phyloP scores from a whole-genome alignment of 2,113 vertebrate species.

The Anseranas semipalmata region DNA sequence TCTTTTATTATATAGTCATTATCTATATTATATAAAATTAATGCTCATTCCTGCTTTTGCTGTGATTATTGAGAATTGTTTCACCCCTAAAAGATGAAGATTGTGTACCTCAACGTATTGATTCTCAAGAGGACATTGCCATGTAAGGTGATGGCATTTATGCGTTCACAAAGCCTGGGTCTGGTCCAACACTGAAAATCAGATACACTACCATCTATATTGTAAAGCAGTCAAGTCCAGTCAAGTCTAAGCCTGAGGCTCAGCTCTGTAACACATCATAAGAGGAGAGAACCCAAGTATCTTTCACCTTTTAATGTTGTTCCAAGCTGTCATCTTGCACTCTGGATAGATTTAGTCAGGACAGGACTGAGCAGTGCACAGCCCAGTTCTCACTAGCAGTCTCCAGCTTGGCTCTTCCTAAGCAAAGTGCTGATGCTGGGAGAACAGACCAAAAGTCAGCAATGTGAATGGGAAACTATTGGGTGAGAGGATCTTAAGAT shows the following conservation, averaged over 20 bases:
- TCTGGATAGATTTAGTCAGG: slow-evolving; percentile 38
- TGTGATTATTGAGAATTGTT: background rate
- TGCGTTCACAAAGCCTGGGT: background rate
- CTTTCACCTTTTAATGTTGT: slow-evolving; percentile 41
- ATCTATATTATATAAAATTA: background rate
- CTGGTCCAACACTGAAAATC: background rate
- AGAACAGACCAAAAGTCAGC: background rate
- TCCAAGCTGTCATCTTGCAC: slow-evolving; percentile 49
- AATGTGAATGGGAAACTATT: background rate
- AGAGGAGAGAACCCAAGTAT: slow-evolving; percentile 26
- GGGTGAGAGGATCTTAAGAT: background rate
- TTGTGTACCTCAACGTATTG: background rate
- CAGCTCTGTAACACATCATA: slow-evolving; percentile 51
- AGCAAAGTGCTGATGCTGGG: background rate
- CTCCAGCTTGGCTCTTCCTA: background rate
- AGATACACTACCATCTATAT: background rate
- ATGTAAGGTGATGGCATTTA: background rate
- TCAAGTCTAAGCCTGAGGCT: slow-evolving; percentile 47
- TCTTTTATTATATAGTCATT: background rate
- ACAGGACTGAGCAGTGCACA: background rate
- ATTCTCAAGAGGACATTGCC: background rate
- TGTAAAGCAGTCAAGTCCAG: background rate
- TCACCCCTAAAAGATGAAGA: background rate
- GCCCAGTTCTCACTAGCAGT: background rate
- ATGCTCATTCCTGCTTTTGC: background rate